phyloP scores from a whole-genome alignment of 1,140 invertebrate genomes.

The Anastrepha ludens region DNA sequence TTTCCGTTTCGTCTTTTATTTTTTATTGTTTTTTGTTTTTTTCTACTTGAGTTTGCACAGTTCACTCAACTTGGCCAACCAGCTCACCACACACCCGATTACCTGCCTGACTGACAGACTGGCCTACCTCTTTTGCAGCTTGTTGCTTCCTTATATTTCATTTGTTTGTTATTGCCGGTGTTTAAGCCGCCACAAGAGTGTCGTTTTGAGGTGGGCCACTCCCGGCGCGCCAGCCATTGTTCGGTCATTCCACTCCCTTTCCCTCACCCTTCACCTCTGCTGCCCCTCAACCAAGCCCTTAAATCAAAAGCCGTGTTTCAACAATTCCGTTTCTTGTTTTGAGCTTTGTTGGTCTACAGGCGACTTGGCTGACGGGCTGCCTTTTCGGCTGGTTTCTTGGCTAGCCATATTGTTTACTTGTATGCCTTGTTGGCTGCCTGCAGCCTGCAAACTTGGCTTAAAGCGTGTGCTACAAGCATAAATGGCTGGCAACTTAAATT shows the following conservation, averaged over 20 bases:
- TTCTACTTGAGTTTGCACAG: neutral
- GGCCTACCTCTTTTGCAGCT: neutral
- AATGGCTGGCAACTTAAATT: constrained; percentile 11
- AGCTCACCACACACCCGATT: neutral
- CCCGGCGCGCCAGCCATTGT: neutral
- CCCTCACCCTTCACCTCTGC: neutral
- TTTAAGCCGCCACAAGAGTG: constrained; percentile 35
- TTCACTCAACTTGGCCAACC: constrained; percentile 19
- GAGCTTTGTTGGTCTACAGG: neutral
- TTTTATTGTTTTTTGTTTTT: neutral
- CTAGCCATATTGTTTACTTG: neutral
- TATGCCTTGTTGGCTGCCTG: constrained; percentile 10
- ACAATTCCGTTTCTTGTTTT: constrained; percentile 14
- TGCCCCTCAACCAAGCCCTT: neutral
- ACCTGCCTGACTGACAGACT: neutral
- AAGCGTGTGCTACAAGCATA: constrained; percentile 14
- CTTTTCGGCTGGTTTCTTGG: neutral
- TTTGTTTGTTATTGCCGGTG: neutral
- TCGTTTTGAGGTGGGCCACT: constrained; percentile 19
- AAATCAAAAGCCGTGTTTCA: constrained; percentile 38
- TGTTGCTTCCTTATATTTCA: neutral
- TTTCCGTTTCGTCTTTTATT: neutral
- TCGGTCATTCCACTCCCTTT: neutral
- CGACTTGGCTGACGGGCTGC: neutral
- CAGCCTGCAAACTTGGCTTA: constrained; percentile 27